Evolutionary conservation across 2,797 vertebrate genomes (phyloP).

Genomic region (Helostoma temminkii): DNA sequence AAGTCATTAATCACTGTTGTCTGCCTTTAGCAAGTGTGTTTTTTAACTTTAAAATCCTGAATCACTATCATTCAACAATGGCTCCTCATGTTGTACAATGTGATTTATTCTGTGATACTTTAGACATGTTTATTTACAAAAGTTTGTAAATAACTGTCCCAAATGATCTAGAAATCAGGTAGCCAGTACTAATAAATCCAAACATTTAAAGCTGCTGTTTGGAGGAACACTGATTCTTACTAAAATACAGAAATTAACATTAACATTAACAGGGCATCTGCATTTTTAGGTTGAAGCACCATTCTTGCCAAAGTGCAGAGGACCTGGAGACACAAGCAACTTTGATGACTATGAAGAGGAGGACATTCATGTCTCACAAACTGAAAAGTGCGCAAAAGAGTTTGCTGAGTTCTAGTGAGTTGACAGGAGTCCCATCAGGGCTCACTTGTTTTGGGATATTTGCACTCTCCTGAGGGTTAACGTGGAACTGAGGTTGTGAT

Average conservation of each 20-base stretch:
- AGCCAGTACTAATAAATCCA: too few species aligned
- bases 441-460: conserved; percentile 85
- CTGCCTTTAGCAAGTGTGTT: too few species aligned
- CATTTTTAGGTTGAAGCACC: conserved; percentile 93
- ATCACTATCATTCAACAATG: too few species aligned
- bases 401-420: conserved; percentile 97
- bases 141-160: too few species aligned
- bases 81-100: too few species aligned
- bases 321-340: conserved; percentile 99
- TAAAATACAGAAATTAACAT: neutral
- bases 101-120: too few species aligned
- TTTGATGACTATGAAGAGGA: conserved; percentile 99
- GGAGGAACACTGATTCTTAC: too few species aligned
- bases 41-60: too few species aligned
- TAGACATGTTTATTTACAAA: too few species aligned
- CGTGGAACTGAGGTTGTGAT: conserved; percentile 90
- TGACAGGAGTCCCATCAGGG: conserved; percentile 79
- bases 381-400: conserved; percentile 98
- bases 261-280: neutral
- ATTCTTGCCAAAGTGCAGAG: conserved; percentile 99
- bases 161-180: too few species aligned
- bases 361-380: conserved; percentile 96
- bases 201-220: too few species aligned
- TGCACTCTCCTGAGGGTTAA: conserved; percentile 89
- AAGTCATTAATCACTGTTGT: too few species aligned